Evolutionary conservation across 2,888 invertebrate species (phyloP).

Genomic region (Hirtodrosophila confusa): DNA sequence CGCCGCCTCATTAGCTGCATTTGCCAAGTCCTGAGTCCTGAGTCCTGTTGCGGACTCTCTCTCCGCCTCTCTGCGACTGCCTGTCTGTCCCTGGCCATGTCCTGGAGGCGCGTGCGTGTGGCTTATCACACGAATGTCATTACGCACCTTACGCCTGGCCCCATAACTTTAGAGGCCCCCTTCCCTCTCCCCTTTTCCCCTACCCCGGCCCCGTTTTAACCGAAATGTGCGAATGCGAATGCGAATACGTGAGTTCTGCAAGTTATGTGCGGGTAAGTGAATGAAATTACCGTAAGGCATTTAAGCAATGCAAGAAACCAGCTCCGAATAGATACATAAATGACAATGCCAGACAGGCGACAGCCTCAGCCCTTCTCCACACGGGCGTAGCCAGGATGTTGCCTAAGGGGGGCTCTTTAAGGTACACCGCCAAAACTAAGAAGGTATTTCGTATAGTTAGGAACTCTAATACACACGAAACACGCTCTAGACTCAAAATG

Average conservation of each 20-base stretch:
- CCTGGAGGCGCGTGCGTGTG: constrained; percentile 73
- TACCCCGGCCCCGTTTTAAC: constrained; percentile 8
- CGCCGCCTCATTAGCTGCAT: constrained; percentile 74
- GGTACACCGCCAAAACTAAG: too few relatives aligned
- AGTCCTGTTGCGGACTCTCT: constrained; percentile 11
- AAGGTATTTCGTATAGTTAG: too few relatives aligned
- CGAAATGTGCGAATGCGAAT: constrained; percentile 57
- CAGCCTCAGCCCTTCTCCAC: constrained; percentile 12
- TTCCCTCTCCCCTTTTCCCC: background rate
- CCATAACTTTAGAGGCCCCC: constrained; percentile 62
- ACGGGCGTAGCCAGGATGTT: too few relatives aligned
- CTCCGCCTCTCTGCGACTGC: background rate
- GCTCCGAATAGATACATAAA: constrained; percentile 77
- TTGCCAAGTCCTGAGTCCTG: constrained; percentile 20
- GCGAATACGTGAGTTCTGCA: constrained; percentile 82
- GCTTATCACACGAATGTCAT: constrained; percentile 76
- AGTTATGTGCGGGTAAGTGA: constrained; percentile 83
- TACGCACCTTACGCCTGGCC: constrained; percentile 63
- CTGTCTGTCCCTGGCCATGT: constrained; percentile 24
- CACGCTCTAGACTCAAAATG: too few relatives aligned
- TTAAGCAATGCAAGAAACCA: constrained; percentile 78
- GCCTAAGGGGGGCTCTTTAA: too few relatives aligned
- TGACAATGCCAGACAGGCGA: constrained; percentile 71
- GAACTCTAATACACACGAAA: too few relatives aligned
- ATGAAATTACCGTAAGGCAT: constrained; percentile 83